phyloP scores from a whole-genome alignment of 2,797 vertebrate species.

The Serranus cabrilla region DNA sequence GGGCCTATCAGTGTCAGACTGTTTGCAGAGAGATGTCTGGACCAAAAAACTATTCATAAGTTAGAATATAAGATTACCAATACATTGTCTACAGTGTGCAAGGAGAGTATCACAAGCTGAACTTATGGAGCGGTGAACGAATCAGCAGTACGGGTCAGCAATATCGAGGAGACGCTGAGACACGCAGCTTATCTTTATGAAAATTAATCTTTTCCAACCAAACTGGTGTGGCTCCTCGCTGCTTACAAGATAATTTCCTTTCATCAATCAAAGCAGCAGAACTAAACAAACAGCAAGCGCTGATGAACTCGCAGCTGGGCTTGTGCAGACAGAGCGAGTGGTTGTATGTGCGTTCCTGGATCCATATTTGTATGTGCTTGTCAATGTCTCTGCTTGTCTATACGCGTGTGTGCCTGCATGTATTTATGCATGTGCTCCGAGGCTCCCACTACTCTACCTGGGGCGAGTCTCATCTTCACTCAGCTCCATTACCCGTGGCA shows the following conservation, averaged over 20 bases:
- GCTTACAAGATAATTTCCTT: constrained; percentile 49
- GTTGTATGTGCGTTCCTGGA: background rate
- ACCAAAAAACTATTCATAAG: constrained; percentile 19
- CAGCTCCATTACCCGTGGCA: constrained; percentile 82
- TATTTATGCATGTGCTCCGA: constrained; percentile 55
- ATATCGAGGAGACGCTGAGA: constrained; percentile 10
- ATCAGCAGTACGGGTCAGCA: background rate
- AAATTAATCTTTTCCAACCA: constrained; percentile 39
- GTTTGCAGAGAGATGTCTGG: constrained; percentile 4
- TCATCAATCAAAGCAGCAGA: constrained; percentile 52
- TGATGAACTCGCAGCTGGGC: constrained; percentile 49
- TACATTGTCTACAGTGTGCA: constrained; percentile 6
- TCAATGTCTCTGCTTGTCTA: constrained; percentile 43
- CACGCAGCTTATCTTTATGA: constrained; percentile 18
- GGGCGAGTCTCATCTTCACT: constrained; percentile 70
- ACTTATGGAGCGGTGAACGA: background rate
- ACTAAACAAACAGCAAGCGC: constrained; percentile 52
- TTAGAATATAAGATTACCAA: background rate
- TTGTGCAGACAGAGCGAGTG: constrained; percentile 18
- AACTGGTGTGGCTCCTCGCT: constrained; percentile 28
- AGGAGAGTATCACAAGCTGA: background rate
- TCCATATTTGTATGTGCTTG: constrained; percentile 46
- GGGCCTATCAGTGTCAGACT: constrained; percentile 8
- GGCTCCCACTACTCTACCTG: constrained; percentile 62
- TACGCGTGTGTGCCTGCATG: constrained; percentile 14